These are phyloP conservation scores for Spinus olivaceus DNA, from an alignment of 2,797 vertebrate species.

Conservation along the genomic window DNA sequence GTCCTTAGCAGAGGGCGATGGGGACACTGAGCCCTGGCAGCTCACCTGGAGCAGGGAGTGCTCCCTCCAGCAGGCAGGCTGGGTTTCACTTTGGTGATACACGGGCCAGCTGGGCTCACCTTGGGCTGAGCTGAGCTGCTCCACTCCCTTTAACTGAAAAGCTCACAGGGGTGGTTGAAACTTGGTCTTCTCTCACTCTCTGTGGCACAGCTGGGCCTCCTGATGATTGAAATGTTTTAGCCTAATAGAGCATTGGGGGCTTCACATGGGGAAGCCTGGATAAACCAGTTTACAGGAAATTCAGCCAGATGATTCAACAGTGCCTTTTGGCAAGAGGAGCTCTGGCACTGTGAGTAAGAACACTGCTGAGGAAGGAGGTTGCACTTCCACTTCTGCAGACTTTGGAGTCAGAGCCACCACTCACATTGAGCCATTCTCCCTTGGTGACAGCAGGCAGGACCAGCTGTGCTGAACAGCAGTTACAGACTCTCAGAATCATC, in stretches of 20 bases:
- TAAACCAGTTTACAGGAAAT: not conserved
- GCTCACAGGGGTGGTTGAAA: not conserved
- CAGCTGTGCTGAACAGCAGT: not conserved
- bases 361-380: not conserved
- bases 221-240: not conserved
- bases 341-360: not conserved
- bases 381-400: not conserved
- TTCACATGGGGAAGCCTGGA: not conserved
- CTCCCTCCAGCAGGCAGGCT: not conserved
- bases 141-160: not conserved
- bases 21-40: accelerated
- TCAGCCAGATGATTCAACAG: not conserved
- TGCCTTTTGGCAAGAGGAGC: not conserved
- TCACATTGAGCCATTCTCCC: accelerated
- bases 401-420: not conserved
- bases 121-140: not conserved
- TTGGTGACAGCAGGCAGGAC: not conserved
- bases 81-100: too few relatives aligned
- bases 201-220: not conserved
- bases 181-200: not conserved
- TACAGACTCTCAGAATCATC: not conserved
- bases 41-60: not conserved
- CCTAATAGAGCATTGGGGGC: not conserved
- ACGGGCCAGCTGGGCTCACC: accelerated
- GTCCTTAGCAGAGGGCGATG: not conserved